Base-by-base conservation (phyloP, 92 coral and sea anemone genomes). In the Umimayanthus kanabou region DNA sequence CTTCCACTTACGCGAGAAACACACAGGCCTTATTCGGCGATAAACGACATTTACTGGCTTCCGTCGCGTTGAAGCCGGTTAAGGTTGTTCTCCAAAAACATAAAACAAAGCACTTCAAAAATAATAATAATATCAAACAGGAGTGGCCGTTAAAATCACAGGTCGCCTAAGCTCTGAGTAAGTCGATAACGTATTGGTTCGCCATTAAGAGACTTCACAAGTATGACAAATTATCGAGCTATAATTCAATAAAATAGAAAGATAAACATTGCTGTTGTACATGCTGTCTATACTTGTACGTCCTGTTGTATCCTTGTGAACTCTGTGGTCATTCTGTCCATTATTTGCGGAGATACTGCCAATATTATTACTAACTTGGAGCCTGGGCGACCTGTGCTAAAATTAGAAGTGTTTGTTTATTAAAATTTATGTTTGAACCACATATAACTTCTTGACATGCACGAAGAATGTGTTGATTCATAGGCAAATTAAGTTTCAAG, bases 1-100 rank as follows among this genome's bases (percentile, higher is more conserved):
- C 25, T 39, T 33, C 39, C 22, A 10, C 22, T 72, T 20, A 13
- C 20, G 16, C 23, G 43, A 2, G 6, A 43, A 30, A 72, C 43
- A 72, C 79, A 9, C 49, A 74, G 23, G n/a, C 78, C 50, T 0
- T 74, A 39, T 74, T 74, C 53, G 50, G 79, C n/a, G 0, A 6
- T 16, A 33, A 30, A 73, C 40, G 20, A 16, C 77, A n/a, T 33
- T 10, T 1, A 20, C n/a, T 37, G 50, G 49, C 28, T 74, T 74
- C 79, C 79, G 79, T 61, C 18, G 67, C 79, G 79, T 61, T 61
- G 67, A 61, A 61, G 67, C 23, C 43, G 30, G 8, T n/a, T n/a
- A n/a, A n/a, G n/a, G n/a, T 8, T 78, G 9, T 78, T 0, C 16
- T 78, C n/a, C 23, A 76, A 40, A 6, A 20, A 26, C 9, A 23